Base-by-base conservation (phyloP, 2,797 vertebrate genomes). In the Xerus rutilus region DNA sequence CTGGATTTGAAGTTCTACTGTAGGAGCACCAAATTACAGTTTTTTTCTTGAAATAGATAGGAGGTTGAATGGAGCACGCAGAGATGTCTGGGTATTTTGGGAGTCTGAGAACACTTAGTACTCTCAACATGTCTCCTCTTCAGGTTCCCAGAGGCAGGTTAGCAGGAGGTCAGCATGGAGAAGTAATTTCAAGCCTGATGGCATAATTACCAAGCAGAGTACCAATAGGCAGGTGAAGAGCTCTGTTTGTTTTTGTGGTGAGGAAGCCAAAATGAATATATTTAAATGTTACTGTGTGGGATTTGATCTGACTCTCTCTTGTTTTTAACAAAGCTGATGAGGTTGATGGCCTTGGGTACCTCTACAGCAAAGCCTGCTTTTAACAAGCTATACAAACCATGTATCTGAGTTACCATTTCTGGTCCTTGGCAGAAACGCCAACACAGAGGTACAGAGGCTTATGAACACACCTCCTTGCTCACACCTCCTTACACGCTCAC, bases 61-160 rank as follows among this genome's bases (percentile, higher is more conserved):
- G 91, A 94, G 64, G 97, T 97, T 98, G 97, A 98, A 98, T 96
- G 95, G 74, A 97, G 59, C 96, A 96, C 91, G 91, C 77, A 96
- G 97, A 97, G 98, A 97, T n/a, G 43, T 89, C 96, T 93, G 97
- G 95, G 96, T 98, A 98, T 98, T 98, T 98, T 96, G 97, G 97
- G 97, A 98, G 97, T 93, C 96, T 96, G 96, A 96, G 98, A 98
- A 98, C 98, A 98, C 95, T 97, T 95, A 98, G 98, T 98, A 95
- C 98, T 97, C 91, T 91, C 97, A 96, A 94, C 95, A 94, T 94
- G 77, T 98, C 96, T 97, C 97, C 97, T 97, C 93, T 97, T 97
- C 97, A 85, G 97, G 93, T 79, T 79, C 95, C 82, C 91, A 85
- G 97, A 97, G 98, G 97, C 95, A 93, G 97, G 95, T 87, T 93